phyloP scores from a whole-genome alignment of 2,113 vertebrate genomes.

The Clarias macrocephalus region DNA sequence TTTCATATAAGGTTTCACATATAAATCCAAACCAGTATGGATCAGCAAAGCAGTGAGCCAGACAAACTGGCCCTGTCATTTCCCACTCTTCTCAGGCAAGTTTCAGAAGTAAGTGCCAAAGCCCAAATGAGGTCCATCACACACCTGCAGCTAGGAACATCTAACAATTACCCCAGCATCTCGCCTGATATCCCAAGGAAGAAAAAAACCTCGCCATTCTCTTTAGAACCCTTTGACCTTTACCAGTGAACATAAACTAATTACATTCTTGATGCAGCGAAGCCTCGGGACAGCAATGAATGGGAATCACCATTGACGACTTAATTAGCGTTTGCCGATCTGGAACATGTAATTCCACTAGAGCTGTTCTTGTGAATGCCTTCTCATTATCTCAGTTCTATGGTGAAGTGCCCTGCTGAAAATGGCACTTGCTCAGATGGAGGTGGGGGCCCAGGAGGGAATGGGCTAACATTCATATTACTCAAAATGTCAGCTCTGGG shows the following conservation, averaged over 20 bases:
- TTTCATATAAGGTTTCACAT: constrained; percentile 2
- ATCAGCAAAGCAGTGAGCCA: constrained; percentile 41
- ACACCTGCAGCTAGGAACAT: constrained; percentile 82
- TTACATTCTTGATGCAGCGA: constrained; percentile 74
- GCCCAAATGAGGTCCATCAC: constrained; percentile 77
- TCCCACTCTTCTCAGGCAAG: constrained; percentile 67
- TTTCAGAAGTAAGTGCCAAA: constrained; percentile 75
- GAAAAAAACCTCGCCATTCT: constrained; percentile 64
- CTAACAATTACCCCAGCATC: constrained; percentile 73
- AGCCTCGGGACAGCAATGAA: constrained; percentile 53
- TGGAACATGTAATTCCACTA: constrained; percentile 60
- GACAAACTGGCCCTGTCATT: constrained; percentile 78
- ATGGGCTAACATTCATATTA: constrained; percentile 55
- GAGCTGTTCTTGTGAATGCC: constrained; percentile 57
- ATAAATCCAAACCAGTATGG: background rate
- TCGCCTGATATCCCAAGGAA: constrained; percentile 78
- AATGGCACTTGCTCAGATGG: constrained; percentile 56
- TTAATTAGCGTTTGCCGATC: constrained; percentile 66
- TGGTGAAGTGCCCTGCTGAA: constrained; percentile 51
- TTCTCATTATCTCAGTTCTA: constrained; percentile 64
- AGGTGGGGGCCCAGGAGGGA: constrained; percentile 36
- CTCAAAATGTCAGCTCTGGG: constrained; percentile 60
- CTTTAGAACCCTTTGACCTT: constrained; percentile 77
- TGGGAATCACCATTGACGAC: constrained; percentile 67
- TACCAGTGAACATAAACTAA: constrained; percentile 86